These are phyloP conservation scores for Calyptommatus sinebrachiatus DNA, from an alignment of 2,113 vertebrate species.

Conservation along the genomic window DNA sequence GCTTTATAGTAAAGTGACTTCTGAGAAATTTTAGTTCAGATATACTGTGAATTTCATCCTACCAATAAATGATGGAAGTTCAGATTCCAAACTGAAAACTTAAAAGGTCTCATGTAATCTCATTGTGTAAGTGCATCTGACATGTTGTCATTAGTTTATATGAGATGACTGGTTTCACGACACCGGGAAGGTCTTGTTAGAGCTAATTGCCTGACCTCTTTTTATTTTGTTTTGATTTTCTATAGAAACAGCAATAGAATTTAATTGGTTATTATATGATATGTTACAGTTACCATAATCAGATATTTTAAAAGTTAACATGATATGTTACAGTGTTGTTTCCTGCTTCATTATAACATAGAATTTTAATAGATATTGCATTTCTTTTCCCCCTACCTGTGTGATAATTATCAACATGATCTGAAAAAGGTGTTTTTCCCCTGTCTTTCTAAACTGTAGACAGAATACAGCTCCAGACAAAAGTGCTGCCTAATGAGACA, in stretches of 20 bases:
- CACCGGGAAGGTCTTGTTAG: slow-evolving; percentile 21
- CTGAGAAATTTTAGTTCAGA: not conserved
- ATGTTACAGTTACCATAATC: slow-evolving; percentile 12
- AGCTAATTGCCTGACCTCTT: slow-evolving; percentile 33
- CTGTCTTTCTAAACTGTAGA: not conserved
- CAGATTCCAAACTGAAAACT: slow-evolving; percentile 14
- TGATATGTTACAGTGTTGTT: slow-evolving; percentile 28
- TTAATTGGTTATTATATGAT: slow-evolving; percentile 49
- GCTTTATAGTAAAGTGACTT: not conserved
- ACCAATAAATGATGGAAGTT: slow-evolving; percentile 21
- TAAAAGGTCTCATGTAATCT: not conserved
- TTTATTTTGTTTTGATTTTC: not conserved
- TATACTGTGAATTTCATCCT: slow-evolving; percentile 22
- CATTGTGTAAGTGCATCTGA: slow-evolving; percentile 27
- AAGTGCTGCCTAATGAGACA: not conserved
- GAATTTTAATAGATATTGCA: slow-evolving; percentile 34
- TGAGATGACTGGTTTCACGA: not conserved
- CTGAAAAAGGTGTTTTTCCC: slow-evolving; percentile 3
- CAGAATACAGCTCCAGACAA: not conserved
- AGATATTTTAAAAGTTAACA: slow-evolving; percentile 37
- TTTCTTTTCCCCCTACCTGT: slow-evolving; percentile 9
- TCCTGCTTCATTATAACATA: slow-evolving; percentile 29
- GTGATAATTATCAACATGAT: slow-evolving; percentile 28
- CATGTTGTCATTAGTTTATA: slow-evolving; percentile 28
- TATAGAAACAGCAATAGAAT: slow-evolving; percentile 15